Evolutionary conservation across 2,888 invertebrate species (phyloP).

Genomic region (Agrochola litura): DNA sequence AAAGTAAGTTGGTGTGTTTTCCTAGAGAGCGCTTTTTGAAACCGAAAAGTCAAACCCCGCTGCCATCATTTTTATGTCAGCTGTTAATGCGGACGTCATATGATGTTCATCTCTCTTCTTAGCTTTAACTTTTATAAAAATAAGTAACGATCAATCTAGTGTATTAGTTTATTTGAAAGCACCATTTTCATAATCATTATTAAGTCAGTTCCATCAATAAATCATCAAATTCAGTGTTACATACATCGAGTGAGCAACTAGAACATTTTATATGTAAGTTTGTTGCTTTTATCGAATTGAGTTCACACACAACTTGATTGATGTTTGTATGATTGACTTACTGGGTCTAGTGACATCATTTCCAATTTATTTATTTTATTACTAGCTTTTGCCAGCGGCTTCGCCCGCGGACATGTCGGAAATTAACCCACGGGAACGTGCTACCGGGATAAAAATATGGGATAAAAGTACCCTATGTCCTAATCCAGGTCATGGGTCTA

Average conservation of each 20-base stretch:
- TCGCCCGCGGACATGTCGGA: no score
- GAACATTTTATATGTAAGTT: constrained; percentile 22
- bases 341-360: constrained; percentile 19
- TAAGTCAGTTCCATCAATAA: background rate
- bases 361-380: constrained; percentile 1
- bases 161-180: background rate
- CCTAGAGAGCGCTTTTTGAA: no score
- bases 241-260: background rate
- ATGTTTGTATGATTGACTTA: constrained; percentile 23
- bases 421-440: no score
- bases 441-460: no score
- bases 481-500: no score
- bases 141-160: no score
- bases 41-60: background rate
- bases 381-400: no score
- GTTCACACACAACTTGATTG: constrained; percentile 35
- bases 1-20: no score
- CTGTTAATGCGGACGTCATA: background rate
- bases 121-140: background rate
- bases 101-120: background rate
- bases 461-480: no score
- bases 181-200: background rate
- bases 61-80: background rate
- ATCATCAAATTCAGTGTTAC: constrained; percentile 4
- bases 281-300: constrained; percentile 14